phyloP scores from a whole-genome alignment of 1,140 invertebrate species.

The Hyles vespertilio region DNA sequence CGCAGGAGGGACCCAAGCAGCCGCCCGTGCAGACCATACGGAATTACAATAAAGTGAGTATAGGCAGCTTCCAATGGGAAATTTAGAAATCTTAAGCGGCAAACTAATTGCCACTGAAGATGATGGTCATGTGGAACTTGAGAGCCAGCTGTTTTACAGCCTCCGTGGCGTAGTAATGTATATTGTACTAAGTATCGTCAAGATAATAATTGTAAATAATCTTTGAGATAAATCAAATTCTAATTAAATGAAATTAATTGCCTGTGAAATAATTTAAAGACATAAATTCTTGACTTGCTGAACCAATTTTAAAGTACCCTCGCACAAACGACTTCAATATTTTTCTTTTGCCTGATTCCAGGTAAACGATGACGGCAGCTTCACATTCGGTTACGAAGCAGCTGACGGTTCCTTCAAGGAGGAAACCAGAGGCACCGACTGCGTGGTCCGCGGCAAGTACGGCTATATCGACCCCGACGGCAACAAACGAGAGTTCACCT shows the following conservation, averaged over 20 bases:
- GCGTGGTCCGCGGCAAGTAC: conserved; percentile 91
- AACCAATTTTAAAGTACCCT: no score
- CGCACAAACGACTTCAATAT: background rate
- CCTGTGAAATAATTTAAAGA: no score
- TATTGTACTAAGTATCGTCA: no score
- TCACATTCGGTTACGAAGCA: conserved; percentile 90
- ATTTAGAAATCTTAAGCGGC: no score
- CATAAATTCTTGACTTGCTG: no score
- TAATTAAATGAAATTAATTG: no score
- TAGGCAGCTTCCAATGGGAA: background rate
- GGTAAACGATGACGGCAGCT: conserved; percentile 89
- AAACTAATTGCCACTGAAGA: no score
- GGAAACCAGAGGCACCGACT: conserved; percentile 90
- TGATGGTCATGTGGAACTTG: no score
- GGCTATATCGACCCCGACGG: conserved; percentile 93
- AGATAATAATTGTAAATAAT: no score
- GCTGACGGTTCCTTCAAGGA: conserved; percentile 94
- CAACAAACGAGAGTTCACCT: conserved; percentile 91
- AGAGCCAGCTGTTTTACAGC: no score
- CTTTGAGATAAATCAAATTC: no score
- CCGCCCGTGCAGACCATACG: conserved; percentile 87
- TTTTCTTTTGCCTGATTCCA: conserved; percentile 28
- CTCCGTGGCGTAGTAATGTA: no score
- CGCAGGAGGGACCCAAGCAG: conserved; percentile 79
- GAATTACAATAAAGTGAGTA: conserved; percentile 83